phyloP scores from a whole-genome alignment of 2,113 vertebrate species.

The Cercocebus atys region DNA sequence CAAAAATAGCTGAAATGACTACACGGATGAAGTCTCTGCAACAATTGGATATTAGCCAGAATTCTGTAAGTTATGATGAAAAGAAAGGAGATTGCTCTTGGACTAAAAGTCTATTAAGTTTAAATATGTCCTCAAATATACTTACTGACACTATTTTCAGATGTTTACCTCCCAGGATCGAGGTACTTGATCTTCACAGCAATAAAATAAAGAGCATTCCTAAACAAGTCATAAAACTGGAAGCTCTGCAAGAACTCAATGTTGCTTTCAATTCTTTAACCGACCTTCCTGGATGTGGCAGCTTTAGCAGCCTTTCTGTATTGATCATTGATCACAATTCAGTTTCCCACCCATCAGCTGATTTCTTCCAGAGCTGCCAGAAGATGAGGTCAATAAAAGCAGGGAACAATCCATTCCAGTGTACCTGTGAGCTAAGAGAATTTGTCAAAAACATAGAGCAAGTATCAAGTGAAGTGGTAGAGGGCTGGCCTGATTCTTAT shows the following conservation, averaged over 20 bases:
- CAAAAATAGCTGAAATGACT: slow-evolving; percentile 84
- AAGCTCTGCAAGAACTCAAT: slow-evolving; percentile 86
- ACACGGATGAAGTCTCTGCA: slow-evolving; percentile 86
- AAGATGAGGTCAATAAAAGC: slow-evolving; percentile 82
- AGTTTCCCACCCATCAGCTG: slow-evolving; percentile 82
- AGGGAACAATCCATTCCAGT: slow-evolving; percentile 90
- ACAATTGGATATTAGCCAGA: slow-evolving; percentile 88
- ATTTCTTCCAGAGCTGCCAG: slow-evolving; percentile 84
- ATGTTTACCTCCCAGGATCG: slow-evolving; percentile 87
- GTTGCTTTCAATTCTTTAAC: slow-evolving; percentile 88
- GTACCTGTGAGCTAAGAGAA: slow-evolving; percentile 87
- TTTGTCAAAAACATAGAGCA: slow-evolving; percentile 80
- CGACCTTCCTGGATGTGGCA: slow-evolving; percentile 86
- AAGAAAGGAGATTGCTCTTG: slow-evolving; percentile 81
- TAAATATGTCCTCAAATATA: slow-evolving; percentile 89
- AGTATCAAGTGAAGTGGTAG: slow-evolving; percentile 69
- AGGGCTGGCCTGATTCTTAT: slow-evolving; percentile 88
- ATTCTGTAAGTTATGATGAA: slow-evolving; percentile 84
- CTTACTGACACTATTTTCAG: slow-evolving; percentile 85
- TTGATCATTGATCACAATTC: slow-evolving; percentile 86
- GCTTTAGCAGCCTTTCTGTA: slow-evolving; percentile 80
- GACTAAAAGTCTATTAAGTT: slow-evolving; percentile 82
- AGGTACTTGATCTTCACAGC: slow-evolving; percentile 84
- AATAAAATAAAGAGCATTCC: slow-evolving; percentile 88
- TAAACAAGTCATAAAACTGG: slow-evolving; percentile 71